These are phyloP conservation scores for Podargus strigoides DNA, from an alignment of 2,797 vertebrate species.

Conservation along the genomic window DNA sequence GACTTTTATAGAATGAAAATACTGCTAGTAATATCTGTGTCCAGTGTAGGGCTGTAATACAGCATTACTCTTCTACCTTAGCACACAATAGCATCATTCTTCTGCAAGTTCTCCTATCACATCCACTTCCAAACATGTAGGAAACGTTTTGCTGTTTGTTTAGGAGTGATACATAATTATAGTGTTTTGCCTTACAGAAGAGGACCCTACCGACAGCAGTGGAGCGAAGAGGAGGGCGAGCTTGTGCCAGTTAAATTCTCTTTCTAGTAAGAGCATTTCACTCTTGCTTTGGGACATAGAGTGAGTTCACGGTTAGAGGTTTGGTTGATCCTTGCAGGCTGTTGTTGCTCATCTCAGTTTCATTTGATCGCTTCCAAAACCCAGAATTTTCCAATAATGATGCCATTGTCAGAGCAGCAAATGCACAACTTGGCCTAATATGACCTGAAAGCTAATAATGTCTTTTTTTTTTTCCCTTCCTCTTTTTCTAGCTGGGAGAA, in stretches of 20 bases:
- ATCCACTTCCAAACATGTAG: background rate
- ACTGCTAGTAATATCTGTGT: background rate
- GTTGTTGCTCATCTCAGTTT: background rate
- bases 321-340: background rate
- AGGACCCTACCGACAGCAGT: constrained; percentile 47
- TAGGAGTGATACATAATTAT: background rate
- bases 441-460: background rate
- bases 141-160: background rate
- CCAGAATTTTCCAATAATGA: background rate
- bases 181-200: constrained; percentile 27
- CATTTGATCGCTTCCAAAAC: background rate
- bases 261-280: constrained; percentile 25
- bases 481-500: constrained; percentile 43
- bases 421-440: background rate
- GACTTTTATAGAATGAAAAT: background rate
- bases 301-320: background rate
- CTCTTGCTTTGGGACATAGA: background rate
- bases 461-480: background rate
- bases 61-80: background rate
- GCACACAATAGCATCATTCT: background rate
- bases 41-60: rapidly evolving
- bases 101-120: background rate
- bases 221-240: constrained; percentile 46
- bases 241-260: constrained; percentile 50
- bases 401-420: background rate